Conservation (phyloP, 2,888 invertebrate genomes). For the Altica lythri region DNA sequence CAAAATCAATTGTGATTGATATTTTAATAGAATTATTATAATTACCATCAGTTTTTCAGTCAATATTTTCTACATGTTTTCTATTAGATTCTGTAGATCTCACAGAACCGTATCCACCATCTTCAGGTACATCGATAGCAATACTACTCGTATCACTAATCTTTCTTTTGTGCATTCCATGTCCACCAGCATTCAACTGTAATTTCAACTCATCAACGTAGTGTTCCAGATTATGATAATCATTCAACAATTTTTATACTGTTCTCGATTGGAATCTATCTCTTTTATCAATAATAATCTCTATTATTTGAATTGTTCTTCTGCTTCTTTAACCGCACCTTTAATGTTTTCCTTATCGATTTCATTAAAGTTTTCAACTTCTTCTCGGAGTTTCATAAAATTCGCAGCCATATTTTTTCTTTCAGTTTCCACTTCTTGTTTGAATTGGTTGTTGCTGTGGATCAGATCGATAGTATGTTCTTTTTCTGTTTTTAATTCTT, state of each 20-base stretch:
- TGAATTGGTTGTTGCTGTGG: slow-evolving; percentile 66
- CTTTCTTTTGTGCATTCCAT: slow-evolving; percentile 48
- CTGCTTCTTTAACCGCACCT: slow-evolving; percentile 66
- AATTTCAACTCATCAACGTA: slow-evolving; percentile 72
- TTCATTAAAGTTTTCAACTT: slow-evolving; percentile 68
- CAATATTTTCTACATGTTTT: slow-evolving; percentile 69
- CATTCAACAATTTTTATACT: slow-evolving; percentile 80
- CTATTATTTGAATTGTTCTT: slow-evolving; percentile 69
- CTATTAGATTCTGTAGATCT: slow-evolving; percentile 63
- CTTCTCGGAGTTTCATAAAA: slow-evolving; percentile 68
- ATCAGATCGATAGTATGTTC: slow-evolving; percentile 73
- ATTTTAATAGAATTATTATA: too few relatives aligned
- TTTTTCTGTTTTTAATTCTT: slow-evolving; percentile 61
- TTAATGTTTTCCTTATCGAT: slow-evolving; percentile 62
- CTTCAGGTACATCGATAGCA: slow-evolving; percentile 59
- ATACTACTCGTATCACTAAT: slow-evolving; percentile 54
- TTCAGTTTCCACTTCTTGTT: slow-evolving; percentile 62
- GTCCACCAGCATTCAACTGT: slow-evolving; percentile 55
- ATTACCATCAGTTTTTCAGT: slow-evolving; percentile 61
- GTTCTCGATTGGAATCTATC: slow-evolving; percentile 76
- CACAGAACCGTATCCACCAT: slow-evolving; percentile 78
- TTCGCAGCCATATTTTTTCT: slow-evolving; percentile 66
- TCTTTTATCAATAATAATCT: slow-evolving; percentile 72
- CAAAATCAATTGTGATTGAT: too few relatives aligned
- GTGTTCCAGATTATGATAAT: slow-evolving; percentile 78